Evolutionary conservation across 2,113 vertebrate species (phyloP).

Genomic region (Elephas maximus): DNA sequence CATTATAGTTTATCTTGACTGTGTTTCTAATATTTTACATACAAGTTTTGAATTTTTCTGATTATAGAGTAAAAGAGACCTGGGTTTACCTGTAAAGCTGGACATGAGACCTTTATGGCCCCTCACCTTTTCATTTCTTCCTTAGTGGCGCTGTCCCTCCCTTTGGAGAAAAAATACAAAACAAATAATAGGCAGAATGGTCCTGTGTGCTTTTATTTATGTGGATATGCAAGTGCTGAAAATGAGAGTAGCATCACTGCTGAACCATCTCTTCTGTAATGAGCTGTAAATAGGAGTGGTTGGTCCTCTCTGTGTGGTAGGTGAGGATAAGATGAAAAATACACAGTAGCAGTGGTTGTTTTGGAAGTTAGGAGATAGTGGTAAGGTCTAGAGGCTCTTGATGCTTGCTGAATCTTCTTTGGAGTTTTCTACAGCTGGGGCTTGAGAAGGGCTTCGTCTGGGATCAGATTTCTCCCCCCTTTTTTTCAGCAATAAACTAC

Average conservation of each 20-base stretch:
- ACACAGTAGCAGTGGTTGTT: background rate
- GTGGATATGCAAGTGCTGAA: background rate
- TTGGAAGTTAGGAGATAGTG: background rate
- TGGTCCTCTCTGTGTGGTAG: background rate
- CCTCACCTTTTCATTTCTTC: slow-evolving; percentile 38
- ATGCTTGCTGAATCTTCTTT: background rate
- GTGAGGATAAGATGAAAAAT: background rate
- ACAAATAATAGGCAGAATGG: background rate
- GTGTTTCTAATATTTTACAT: background rate
- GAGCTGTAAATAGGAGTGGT: background rate
- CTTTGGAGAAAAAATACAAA: background rate
- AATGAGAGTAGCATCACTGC: background rate
- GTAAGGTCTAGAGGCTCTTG: background rate
- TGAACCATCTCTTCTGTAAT: background rate
- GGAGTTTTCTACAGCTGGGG: background rate
- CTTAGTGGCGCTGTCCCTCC: background rate
- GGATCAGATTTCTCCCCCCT: background rate
- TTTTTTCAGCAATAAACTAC: background rate
- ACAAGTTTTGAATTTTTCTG: background rate
- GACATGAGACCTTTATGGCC: background rate
- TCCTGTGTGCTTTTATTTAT: background rate
- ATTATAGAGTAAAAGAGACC: background rate
- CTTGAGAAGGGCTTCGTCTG: background rate
- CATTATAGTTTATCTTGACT: slow-evolving; percentile 11
- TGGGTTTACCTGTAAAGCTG: background rate